Base-by-base conservation (phyloP, 1,140 invertebrate species). In the Cryptotermes secundus region DNA sequence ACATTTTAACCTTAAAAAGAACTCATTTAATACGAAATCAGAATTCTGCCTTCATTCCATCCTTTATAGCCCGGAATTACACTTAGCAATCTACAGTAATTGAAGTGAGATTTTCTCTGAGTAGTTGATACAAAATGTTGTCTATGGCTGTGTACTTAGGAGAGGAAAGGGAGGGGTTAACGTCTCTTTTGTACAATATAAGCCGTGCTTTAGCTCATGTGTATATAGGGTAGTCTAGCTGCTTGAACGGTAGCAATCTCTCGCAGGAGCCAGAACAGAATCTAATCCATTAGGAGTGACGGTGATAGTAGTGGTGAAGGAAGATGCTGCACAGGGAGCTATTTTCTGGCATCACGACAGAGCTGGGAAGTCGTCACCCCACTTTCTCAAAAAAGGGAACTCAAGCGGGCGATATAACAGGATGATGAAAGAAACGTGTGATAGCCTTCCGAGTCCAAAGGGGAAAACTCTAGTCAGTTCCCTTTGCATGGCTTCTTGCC, bases 91-190 rank as follows among this genome's bases (percentile, higher is more conserved):
- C 59, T 72, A 31, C 59, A 72, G 59, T 72, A 72, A 72, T 72
- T 72, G 59, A 72, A 72, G 26, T 72, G 26, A 72, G 59, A 72
- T 72, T 72, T 72, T 72, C 59, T 72, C 59, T 31, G 59, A 72
- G 59, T n/a, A 72, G 59, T 72, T 72, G 59, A 72, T 72, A 72
- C 59, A 72, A 72, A 72, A 72, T 72, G 59, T 72, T 72, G 59
- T 72, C 26, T 72, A 72, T 72, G 59, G 59, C 10, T 72, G 26
- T 72, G 59, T 72, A 72, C 14, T 72, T 72, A 72, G 59, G 59
- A 72, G 59, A n/a, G 7, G 59, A 31, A 16, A 16, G n/a, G n/a
- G 59, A 10, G 53, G 26, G 53, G 53, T n/a, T 24, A n/a, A 72
- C 59, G 59, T 72, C 59, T 26, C 59, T 72, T 72, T 72, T 72